A percentile compares a stretch with the other conserved stretches of the same genome.
Conservation (phyloP, 1,140 invertebrate genomes). For the Cydia strobilella region DNA sequence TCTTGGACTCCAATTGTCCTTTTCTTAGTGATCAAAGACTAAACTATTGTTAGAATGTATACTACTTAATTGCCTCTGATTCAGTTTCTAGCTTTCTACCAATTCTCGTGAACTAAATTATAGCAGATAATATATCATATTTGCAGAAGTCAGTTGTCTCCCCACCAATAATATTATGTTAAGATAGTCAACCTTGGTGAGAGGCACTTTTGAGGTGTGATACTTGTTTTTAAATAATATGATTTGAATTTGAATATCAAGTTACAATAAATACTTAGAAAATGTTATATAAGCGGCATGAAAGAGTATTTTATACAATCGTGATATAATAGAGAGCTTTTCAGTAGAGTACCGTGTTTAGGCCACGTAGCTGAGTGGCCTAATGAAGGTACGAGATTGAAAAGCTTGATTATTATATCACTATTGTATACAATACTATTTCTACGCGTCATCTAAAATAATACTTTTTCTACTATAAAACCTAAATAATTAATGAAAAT, state of each 20-base stretch:
- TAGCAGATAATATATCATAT: background rate
- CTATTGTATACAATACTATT: too few species aligned
- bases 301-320: too few species aligned
- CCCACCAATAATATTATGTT: background rate
- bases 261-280: background rate
- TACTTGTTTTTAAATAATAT: background rate
- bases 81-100: too few species aligned
- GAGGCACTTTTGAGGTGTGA: background rate
- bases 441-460: too few species aligned
- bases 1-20: background rate
- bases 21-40: background rate
- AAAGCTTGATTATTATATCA: too few species aligned
- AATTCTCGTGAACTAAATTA: background rate
- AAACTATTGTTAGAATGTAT: background rate
- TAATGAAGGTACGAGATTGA: too few species aligned
- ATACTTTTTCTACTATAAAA: too few species aligned
- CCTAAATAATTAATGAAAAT: too few species aligned
- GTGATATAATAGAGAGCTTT: too few species aligned
- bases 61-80: background rate
- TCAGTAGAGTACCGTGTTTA: too few species aligned
- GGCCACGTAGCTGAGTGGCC: too few species aligned
- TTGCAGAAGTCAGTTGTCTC: background rate
- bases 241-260: background rate
- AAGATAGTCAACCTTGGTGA: constrained; percentile 6
- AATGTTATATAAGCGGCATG: background rate